phyloP scores from a whole-genome alignment of 2,113 vertebrate genomes.

The Gavialis gangeticus region DNA sequence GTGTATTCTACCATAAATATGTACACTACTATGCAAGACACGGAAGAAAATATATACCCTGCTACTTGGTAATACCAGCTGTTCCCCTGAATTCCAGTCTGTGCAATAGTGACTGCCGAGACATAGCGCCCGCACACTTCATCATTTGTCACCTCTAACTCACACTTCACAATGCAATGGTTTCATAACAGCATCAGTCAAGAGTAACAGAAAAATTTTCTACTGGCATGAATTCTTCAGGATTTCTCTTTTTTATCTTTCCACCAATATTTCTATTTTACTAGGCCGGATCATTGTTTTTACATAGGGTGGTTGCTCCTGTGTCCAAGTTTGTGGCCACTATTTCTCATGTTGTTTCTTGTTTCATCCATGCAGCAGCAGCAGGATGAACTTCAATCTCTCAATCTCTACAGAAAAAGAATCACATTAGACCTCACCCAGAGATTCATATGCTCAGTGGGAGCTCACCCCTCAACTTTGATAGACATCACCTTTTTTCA shows the following conservation, averaged over 20 bases:
- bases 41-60: not conserved
- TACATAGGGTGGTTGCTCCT: not conserved
- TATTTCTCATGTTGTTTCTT: not conserved
- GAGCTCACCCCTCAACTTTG: not conserved
- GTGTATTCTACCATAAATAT: not conserved
- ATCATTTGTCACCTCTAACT: not conserved
- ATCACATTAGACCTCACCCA: not conserved
- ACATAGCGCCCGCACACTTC: not conserved
- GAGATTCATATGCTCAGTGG: not conserved
- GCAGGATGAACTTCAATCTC: not conserved
- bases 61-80: not conserved
- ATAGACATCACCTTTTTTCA: not conserved
- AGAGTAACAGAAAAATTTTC: not conserved
- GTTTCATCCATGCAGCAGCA: not conserved
- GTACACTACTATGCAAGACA: not conserved
- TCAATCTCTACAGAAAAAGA: not conserved
- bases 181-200: not conserved
- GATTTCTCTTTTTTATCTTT: not conserved
- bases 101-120: not conserved
- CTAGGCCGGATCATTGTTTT: not conserved
- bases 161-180: not conserved
- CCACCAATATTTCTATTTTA: not conserved
- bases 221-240: rapidly evolving
- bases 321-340: not conserved
- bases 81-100: not conserved